These are phyloP conservation scores for Zhengitettix transpicula DNA, from an alignment of 2,888 invertebrate species.

Conservation along the genomic window DNA sequence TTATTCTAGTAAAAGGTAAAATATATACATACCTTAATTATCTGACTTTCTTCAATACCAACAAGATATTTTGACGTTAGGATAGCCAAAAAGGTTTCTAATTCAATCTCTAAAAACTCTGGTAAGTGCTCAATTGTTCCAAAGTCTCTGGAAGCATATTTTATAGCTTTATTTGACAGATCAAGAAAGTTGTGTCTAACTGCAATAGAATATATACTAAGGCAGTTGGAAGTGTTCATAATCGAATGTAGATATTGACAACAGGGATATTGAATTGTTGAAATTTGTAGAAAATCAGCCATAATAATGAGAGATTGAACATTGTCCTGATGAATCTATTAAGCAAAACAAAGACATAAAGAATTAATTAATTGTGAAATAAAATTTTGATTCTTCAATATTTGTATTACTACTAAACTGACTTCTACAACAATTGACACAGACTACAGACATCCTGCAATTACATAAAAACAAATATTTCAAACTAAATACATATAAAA, in stretches of 20 bases:
- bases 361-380: background rate
- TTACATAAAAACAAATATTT: too few species aligned
- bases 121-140: too few species aligned
- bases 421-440: too few species aligned
- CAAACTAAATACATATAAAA: too few species aligned
- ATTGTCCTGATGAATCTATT: conserved; percentile 18
- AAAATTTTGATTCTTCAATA: too few species aligned
- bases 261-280: conserved; percentile 17
- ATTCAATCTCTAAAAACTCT: too few species aligned
- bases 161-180: conserved; percentile 17
- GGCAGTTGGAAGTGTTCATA: conserved; percentile 16
- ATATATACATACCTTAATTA: conserved; percentile 15
- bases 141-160: conserved; percentile 10
- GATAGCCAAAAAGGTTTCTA: conserved; percentile 15
- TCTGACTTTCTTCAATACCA: conserved; percentile 17
- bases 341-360: conserved; percentile 1
- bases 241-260: conserved; percentile 18
- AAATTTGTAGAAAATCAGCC: conserved; percentile 19
- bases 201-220: conserved; percentile 18
- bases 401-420: too few species aligned
- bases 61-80: conserved; percentile 17
- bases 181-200: conserved; percentile 17
- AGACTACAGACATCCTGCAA: too few species aligned
- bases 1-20: background rate
- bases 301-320: conserved; percentile 18